Evolutionary conservation across 2,888 invertebrate genomes (phyloP).

Genomic region (Herminia tarsipennalis): DNA sequence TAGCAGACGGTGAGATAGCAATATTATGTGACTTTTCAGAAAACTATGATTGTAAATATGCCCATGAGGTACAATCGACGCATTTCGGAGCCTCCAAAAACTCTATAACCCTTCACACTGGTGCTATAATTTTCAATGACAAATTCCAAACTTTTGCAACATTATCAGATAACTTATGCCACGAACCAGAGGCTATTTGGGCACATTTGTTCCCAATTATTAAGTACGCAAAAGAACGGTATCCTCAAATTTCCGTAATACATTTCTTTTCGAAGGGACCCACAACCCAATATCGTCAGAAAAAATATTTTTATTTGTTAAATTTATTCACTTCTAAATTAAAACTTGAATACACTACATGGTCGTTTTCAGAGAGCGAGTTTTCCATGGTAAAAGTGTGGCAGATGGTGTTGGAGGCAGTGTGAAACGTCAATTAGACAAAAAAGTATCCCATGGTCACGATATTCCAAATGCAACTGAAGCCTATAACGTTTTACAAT

Average conservation of each 20-base stretch:
- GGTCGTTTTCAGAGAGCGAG: background rate
- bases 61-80: constrained; percentile 16
- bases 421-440: background rate
- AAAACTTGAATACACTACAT: background rate
- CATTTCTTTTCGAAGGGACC: background rate
- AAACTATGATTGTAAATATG: constrained; percentile 9
- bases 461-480: background rate
- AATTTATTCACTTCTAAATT: background rate
- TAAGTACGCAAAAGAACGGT: background rate
- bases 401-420: background rate
- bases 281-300: background rate
- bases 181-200: background rate
- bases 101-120: constrained; percentile 12
- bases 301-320: background rate
- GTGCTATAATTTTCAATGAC: background rate
- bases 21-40: constrained; percentile 18
- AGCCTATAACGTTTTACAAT: background rate
- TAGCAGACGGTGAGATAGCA: constrained; percentile 6
- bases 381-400: background rate
- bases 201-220: background rate
- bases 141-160: background rate
- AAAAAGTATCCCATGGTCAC: background rate
- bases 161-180: background rate
- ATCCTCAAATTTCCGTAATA: background rate
- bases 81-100: constrained; percentile 18